These are phyloP conservation scores for Drosophila kokeensis DNA, from an alignment of 2,888 invertebrate genomes.

Conservation along the genomic window DNA sequence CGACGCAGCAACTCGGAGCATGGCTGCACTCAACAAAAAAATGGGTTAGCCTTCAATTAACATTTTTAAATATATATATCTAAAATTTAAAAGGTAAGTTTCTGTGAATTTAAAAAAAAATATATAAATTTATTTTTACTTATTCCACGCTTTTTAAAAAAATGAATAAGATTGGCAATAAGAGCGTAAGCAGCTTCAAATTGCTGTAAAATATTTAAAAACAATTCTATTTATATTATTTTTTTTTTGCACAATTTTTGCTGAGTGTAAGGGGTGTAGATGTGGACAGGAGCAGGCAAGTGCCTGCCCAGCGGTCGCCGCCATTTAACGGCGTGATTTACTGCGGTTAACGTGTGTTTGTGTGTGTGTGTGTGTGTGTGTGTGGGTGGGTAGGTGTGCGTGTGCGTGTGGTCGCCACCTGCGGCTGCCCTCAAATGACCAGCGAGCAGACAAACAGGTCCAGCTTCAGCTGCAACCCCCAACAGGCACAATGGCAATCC, in stretches of 20 bases:
- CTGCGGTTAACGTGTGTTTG: conserved; percentile 76
- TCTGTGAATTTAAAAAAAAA: neutral
- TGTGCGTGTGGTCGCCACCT: conserved; percentile 65
- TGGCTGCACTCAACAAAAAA: neutral
- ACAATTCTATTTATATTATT: neutral
- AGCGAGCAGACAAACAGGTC: conserved; percentile 36
- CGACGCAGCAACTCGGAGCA: neutral
- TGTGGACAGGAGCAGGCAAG: neutral
- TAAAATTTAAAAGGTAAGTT: neutral
- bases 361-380: conserved; percentile 21
- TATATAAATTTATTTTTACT: neutral
- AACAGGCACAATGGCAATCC: conserved; percentile 20
- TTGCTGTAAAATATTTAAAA: neutral
- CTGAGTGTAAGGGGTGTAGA: neutral
- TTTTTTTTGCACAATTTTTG: neutral
- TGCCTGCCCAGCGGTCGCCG: conserved; percentile 58
- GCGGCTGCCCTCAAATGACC: conserved; percentile 82
- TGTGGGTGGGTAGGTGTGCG: neutral
- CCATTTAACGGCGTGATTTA: conserved; percentile 83
- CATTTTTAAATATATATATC: neutral
- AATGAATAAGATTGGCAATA: neutral
- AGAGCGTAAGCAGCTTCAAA: neutral
- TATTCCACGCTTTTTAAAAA: neutral
- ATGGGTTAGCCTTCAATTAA: neutral
- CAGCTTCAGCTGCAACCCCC: conserved; percentile 14